Conservation (phyloP, 2,888 invertebrate species). For the Tholera decimalis region DNA sequence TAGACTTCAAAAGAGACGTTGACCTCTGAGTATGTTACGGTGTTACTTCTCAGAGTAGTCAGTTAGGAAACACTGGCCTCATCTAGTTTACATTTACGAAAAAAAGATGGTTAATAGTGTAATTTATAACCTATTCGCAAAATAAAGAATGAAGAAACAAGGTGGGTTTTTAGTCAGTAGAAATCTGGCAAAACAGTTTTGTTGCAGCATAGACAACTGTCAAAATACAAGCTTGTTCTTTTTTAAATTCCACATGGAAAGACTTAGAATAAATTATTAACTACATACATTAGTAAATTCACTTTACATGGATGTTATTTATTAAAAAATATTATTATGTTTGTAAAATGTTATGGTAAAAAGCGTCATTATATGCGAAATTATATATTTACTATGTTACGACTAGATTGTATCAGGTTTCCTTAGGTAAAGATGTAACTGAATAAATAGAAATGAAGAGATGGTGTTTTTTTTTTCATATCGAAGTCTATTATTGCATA, state of each 20-base stretch:
- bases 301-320: conserved; percentile 81
- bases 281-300: conserved; percentile 86
- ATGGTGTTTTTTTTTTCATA: background rate
- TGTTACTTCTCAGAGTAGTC: too few relatives aligned
- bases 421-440: background rate
- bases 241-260: conserved; percentile 76
- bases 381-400: conserved; percentile 46
- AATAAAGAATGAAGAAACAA: too few relatives aligned
- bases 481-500: background rate
- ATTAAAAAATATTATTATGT: conserved; percentile 62
- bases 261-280: conserved; percentile 86
- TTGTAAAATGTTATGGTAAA: conserved; percentile 47
- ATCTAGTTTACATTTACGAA: too few relatives aligned
- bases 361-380: conserved; percentile 57
- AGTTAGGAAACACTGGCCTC: too few relatives aligned
- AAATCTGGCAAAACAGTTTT: too few relatives aligned
- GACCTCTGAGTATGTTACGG: too few relatives aligned
- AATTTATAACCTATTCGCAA: too few relatives aligned
- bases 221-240: conserved; percentile 15
- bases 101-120: too few relatives aligned
- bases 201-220: too few relatives aligned
- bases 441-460: background rate
- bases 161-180: too few relatives aligned
- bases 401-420: conserved; percentile 45
- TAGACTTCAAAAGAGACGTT: too few relatives aligned